Percentiles rank a stretch among this genome's conserved stretches.
Evolutionary conservation across 2,888 invertebrate species (phyloP).

Genomic region (Neuroscelio doddi): DNA sequence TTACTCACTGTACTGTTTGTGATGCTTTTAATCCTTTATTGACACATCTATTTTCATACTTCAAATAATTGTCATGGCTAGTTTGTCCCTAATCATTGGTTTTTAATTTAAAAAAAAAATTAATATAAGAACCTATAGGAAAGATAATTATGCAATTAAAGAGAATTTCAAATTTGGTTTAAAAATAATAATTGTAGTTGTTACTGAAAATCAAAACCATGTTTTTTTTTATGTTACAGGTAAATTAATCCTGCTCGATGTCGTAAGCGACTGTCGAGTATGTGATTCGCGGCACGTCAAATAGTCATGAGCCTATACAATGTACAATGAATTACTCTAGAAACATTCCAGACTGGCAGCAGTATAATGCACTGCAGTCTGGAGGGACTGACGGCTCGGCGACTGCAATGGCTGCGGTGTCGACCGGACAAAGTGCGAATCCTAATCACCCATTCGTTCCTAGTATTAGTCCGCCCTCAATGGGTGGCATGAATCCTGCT

Average conservation of each 20-base stretch:
- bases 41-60: too few relatives aligned
- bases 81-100: too few relatives aligned
- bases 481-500: slow-evolving; percentile 54
- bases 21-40: too few relatives aligned
- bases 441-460: slow-evolving; percentile 58
- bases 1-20: too few relatives aligned
- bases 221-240: slow-evolving; percentile 13
- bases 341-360: slow-evolving; percentile 71
- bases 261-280: slow-evolving; percentile 13
- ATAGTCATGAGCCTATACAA: slow-evolving; percentile 50
- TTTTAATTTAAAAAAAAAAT: too few relatives aligned
- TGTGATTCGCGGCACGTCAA: slow-evolving; percentile 36
- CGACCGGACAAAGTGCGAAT: slow-evolving; percentile 58
- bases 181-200: too few relatives aligned
- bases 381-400: slow-evolving; percentile 56
- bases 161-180: too few relatives aligned
- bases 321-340: slow-evolving; percentile 71
- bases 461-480: slow-evolving; percentile 55
- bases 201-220: too few relatives aligned
- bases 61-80: too few relatives aligned
- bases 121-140: too few relatives aligned
- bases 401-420: slow-evolving; percentile 45
- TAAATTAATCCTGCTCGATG: slow-evolving; percentile 11
- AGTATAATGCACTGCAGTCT: slow-evolving; percentile 64
- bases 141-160: too few relatives aligned